Base-by-base conservation (phyloP, 2,797 vertebrate genomes). In the Acomys russatus region DNA sequence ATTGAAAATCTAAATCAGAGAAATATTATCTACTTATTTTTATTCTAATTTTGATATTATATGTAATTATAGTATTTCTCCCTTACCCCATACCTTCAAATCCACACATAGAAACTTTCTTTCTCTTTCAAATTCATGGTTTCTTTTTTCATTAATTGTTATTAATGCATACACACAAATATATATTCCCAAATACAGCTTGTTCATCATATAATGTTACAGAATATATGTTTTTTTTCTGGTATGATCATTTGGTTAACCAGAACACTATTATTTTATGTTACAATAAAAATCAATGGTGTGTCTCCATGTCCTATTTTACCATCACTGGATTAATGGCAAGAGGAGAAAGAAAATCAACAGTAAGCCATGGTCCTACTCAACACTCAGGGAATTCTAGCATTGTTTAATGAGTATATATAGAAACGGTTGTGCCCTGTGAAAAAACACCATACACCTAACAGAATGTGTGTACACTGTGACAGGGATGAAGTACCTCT, bases 201-300 rank as follows among this genome's bases (percentile, higher is more conserved):
- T 5, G 1, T 35, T 64, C 35, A 64, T 83, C 35, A 30, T 44
- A 44, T 44, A 83, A 64, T 63, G 6, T 59, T n/a, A 59, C 35
- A 44, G 44, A 44, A 20, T 35, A 22, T 61, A 49, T 30, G 1
- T 49, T 64, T 66, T 4, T 33, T 84, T 83, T 33, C 38, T 17
- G 63, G 35, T 25, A 4, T 64, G 15, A 83, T 44, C 25, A 49
- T 64, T 64, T 49, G 17, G 25, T 44, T 84, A 18, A 33, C 28
- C 1, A 61, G 56, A 90, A 82, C 20, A 66, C 49, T 94, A n/a
- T n/a, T 61, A 95, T 91, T 92, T 94, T 84, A 92, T 18, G 3
- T 93, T 22, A 71, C 20, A 93, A 30, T 70, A 6, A 90, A 95
- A 85, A n/a, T 2, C 51, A 91, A 64, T 84, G 54, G 3, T 7